These are phyloP conservation scores for Tamandua tetradactyla DNA, from an alignment of 2,797 vertebrate genomes.

Conservation along the genomic window DNA sequence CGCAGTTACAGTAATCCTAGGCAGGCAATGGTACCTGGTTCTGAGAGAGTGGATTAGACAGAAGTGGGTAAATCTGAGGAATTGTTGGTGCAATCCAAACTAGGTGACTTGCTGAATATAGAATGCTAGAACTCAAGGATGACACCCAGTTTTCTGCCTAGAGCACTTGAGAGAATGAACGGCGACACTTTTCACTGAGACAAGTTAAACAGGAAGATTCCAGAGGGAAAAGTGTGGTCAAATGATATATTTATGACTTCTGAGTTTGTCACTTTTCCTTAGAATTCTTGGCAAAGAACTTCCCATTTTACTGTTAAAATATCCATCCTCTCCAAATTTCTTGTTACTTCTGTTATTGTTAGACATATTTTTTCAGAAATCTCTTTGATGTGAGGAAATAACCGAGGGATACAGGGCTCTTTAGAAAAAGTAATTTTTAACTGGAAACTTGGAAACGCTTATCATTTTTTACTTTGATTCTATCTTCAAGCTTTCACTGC, in stretches of 20 bases:
- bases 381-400: neutral
- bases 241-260: neutral
- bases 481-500: neutral
- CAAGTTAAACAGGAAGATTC: neutral
- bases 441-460: neutral
- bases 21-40: fast-evolving
- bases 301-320: neutral
- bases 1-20: neutral
- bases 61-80: neutral
- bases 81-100: neutral
- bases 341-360: neutral
- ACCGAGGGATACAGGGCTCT: neutral
- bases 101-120: no score
- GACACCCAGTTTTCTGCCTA: neutral
- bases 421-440: neutral
- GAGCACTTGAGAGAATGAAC: neutral
- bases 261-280: neutral
- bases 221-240: neutral
- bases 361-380: neutral
- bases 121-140: neutral
- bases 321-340: neutral
- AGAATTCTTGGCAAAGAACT: neutral
- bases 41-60: neutral
- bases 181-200: neutral
- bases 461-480: neutral